A percentile compares a stretch with the other conserved stretches of the same genome.
Evolutionary conservation across 2,888 invertebrate species (phyloP).

Genomic region (Lamproptera curius): DNA sequence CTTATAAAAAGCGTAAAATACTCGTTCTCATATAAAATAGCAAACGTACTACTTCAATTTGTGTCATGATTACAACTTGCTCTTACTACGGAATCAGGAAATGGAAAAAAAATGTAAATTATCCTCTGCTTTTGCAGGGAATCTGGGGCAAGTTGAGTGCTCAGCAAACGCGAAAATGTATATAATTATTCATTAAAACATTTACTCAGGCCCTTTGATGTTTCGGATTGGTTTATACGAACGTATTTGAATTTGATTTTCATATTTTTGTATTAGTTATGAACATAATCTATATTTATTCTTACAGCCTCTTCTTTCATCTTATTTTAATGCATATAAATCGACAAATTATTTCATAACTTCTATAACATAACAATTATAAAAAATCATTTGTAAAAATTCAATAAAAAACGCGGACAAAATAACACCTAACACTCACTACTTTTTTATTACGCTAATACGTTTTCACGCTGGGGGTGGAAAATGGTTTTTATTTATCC

Average conservation of each 20-base stretch:
- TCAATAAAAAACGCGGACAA: not conserved
- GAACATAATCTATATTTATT: no score
- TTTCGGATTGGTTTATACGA: not conserved
- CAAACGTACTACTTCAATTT: not conserved
- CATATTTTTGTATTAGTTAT: no score
- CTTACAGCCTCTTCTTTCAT: no score
- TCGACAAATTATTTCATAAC: no score
- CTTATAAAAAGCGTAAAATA: no score
- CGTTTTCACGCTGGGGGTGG: not conserved
- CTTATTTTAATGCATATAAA: no score
- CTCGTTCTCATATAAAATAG: not conserved
- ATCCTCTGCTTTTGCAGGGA: slow-evolving; percentile 3
- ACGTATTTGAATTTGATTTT: not conserved
- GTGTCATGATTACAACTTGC: slow-evolving; percentile 23
- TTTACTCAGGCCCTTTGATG: slow-evolving; percentile 5
- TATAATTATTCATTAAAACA: slow-evolving; percentile 4
- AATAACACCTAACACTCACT: not conserved
- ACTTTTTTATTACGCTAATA: not conserved
- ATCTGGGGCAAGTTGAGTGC: slow-evolving; percentile 1
- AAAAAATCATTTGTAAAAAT: no score
- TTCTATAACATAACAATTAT: no score
- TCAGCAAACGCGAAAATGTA: slow-evolving; percentile 3
- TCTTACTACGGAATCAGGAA: slow-evolving; percentile 10
- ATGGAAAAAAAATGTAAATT: slow-evolving; percentile 8
- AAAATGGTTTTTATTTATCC: not conserved